These are phyloP conservation scores for Trematocara unimaculatum DNA, from an alignment of 2,113 vertebrate genomes.

Conservation along the genomic window DNA sequence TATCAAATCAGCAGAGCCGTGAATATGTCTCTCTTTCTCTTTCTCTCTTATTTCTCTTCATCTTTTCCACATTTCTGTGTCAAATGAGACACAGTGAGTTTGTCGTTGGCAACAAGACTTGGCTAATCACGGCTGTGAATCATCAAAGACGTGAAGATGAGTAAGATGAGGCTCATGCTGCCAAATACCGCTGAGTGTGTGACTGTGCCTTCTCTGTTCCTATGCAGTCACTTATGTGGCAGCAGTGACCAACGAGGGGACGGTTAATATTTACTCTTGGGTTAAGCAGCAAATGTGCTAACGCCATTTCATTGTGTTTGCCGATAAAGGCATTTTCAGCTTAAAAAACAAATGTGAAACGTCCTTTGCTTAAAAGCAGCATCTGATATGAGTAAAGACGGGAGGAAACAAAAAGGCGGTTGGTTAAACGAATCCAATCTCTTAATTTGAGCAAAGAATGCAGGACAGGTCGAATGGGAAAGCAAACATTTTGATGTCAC, in stretches of 20 bases:
- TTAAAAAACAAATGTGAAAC: not conserved
- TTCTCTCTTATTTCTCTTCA: not conserved
- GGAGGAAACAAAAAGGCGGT: not conserved
- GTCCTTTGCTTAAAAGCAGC: not conserved
- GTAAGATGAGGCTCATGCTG: slow-evolving; percentile 7
- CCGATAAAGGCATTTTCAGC: not conserved
- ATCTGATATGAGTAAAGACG: not conserved
- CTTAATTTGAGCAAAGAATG: not conserved
- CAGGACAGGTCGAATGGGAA: not conserved
- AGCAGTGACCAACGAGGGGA: not conserved
- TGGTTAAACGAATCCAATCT: not conserved
- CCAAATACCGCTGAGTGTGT: not conserved
- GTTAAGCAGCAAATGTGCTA: not conserved
- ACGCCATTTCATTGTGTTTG: not conserved
- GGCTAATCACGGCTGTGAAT: slow-evolving; percentile 27
- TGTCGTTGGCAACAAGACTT: slow-evolving; percentile 18
- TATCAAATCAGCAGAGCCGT: not conserved
- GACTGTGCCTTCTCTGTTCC: not conserved
- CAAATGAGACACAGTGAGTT: slow-evolving; percentile 9
- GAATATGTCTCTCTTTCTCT: not conserved
- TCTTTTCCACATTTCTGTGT: not conserved
- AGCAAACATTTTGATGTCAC: not conserved
- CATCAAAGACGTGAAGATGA: slow-evolving; percentile 42
- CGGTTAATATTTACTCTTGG: slow-evolving; percentile 10
- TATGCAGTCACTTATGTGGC: slow-evolving; percentile 6